Evolutionary conservation across 2,888 invertebrate genomes (phyloP).

Genomic region (Altica lythri): DNA sequence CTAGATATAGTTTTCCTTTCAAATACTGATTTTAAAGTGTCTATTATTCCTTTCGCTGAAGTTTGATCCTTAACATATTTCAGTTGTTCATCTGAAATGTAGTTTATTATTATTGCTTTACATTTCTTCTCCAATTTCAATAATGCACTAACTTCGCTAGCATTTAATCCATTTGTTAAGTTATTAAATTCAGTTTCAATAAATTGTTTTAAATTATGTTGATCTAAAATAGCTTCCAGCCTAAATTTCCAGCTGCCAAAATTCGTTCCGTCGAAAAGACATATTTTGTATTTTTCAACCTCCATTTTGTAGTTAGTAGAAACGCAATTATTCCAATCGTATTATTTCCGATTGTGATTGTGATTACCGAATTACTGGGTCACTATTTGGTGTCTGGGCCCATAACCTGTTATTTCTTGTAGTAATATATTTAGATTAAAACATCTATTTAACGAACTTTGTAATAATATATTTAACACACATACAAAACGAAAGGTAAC

Average conservation of each 20-base stretch:
- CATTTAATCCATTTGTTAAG: not conserved
- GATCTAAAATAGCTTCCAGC: constrained; percentile 4
- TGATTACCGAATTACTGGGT: too few species aligned
- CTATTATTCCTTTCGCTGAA: not conserved
- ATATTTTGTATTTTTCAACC: constrained; percentile 7
- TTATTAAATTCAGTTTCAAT: not conserved
- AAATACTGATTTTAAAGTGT: constrained; percentile 1
- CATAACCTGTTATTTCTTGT: too few species aligned
- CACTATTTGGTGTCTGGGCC: too few species aligned
- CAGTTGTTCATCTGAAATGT: constrained; percentile 13
- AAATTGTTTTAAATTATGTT: not conserved
- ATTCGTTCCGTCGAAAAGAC: constrained; percentile 10
- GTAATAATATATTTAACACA: too few species aligned
- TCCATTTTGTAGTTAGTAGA: too few species aligned
- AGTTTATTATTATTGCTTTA: constrained; percentile 1
- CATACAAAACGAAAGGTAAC: too few species aligned
- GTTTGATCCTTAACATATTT: constrained; percentile 2
- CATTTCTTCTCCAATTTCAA: constrained; percentile 14
- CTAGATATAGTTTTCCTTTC: constrained; percentile 10
- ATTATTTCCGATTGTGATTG: too few species aligned
- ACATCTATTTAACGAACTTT: too few species aligned
- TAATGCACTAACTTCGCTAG: not conserved
- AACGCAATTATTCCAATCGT: too few species aligned
- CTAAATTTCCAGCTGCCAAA: constrained; percentile 9
- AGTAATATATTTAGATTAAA: too few species aligned